Evolutionary conservation across 2,113 vertebrate genomes (phyloP), one percentile per base, ranked within the genome.

Genomic region (Daphoenositta chrysoptera): DNA sequence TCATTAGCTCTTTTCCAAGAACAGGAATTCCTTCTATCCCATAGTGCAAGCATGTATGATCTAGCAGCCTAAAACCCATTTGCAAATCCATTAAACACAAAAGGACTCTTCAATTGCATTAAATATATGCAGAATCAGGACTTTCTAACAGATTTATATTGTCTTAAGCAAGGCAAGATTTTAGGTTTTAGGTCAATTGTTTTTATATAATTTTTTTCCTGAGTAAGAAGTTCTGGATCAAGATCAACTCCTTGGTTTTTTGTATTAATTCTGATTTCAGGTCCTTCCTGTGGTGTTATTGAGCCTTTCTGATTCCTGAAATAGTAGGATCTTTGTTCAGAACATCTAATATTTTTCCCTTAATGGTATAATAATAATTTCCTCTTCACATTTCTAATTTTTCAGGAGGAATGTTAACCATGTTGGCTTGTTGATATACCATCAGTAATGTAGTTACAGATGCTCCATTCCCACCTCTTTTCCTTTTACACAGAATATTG

Each of bases 1-100:
- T 93, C 53, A 50, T 92, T 93, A 97, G 93, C 68, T 87, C 19
- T 89, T 83, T 90, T 95, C 94, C 93, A 97, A 87, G 72, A 93
- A 44, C 16, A 66, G 30, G 35, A 92, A 19, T 89, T 89, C 81
- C 58, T 90, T 70, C 50, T 61, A 35, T 12, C 33, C 70, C 31
- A 31, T 51, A 71, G 68, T 68, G 64, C 33, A 79, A 75, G 47
- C 1, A 1, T 44, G 33, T 35, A 73, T 45, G 28, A 11, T 63
- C 39, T 50, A 91, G 35, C 48, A 90, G 83, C 58, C 31, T 78
- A 83, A 83, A 94, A 70, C 6, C 26, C 51, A 86, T 64, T 71
- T 88, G 48, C 14, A 93, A 88, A 95, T 63, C 50, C 85, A 88
- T 68, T 83, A 90, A 91, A 92, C 31, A 60, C 54, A 83, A 53